These are phyloP conservation scores for Raphicerus campestris DNA, from an alignment of 2,113 vertebrate species.

Conservation along the genomic window DNA sequence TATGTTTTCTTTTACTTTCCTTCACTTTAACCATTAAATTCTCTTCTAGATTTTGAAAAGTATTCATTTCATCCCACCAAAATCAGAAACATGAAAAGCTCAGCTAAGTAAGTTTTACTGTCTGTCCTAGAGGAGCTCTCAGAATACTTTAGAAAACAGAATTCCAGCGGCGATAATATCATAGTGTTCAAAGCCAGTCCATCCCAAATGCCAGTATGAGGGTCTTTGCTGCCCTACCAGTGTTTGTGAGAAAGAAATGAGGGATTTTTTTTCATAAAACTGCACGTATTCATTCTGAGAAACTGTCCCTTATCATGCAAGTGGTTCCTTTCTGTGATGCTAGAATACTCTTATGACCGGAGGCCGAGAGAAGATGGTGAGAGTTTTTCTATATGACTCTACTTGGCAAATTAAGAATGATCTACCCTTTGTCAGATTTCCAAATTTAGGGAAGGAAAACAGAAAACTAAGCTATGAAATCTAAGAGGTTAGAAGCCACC, in stretches of 20 bases:
- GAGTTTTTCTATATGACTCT: background rate
- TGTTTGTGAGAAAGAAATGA: background rate
- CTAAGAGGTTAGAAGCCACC: background rate
- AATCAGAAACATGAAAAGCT: background rate
- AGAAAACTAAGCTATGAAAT: background rate
- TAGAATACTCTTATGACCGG: background rate
- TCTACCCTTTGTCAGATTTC: background rate
- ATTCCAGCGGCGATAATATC: accelerated
- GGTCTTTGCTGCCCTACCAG: background rate
- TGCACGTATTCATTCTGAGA: background rate
- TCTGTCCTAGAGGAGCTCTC: background rate
- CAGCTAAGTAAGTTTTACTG: background rate
- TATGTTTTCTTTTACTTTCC: background rate
- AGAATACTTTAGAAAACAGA: background rate
- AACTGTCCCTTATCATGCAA: background rate
- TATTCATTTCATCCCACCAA: background rate
- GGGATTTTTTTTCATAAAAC: background rate
- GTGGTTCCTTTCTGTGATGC: background rate
- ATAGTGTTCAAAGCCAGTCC: accelerated
- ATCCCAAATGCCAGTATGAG: background rate
- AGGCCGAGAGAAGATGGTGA: background rate
- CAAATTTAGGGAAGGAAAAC: background rate
- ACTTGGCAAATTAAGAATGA: background rate
- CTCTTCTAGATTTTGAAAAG: background rate
- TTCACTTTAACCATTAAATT: background rate